These are phyloP conservation scores for Quadroppia sp. DNA, from an alignment of 2,888 invertebrate species.

Conservation along the genomic window DNA sequence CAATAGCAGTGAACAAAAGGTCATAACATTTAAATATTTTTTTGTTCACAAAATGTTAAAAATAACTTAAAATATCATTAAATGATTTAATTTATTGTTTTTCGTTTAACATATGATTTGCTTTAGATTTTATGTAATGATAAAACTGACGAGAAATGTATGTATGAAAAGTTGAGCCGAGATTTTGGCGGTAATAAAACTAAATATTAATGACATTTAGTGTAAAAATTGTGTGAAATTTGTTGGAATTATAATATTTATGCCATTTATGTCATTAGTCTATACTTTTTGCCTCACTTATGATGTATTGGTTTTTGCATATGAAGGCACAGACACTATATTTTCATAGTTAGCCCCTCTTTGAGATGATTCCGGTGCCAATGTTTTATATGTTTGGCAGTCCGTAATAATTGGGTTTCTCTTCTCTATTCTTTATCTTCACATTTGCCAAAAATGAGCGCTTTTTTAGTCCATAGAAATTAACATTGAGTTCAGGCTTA, in stretches of 20 bases:
- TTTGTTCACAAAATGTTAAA: background rate
- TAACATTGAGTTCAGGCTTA: constrained; percentile 15
- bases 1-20: background rate
- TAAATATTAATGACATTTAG: background rate
- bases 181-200: background rate
- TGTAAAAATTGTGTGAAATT: constrained; percentile 5
- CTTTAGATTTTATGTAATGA: background rate
- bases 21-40: background rate
- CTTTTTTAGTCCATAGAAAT: background rate
- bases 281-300: background rate
- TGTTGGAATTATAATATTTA: background rate
- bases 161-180: background rate
- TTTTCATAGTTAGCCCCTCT: background rate
- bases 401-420: constrained; percentile 29
- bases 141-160: too few species aligned
- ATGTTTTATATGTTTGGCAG: constrained; percentile 23
- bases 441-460: background rate
- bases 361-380: background rate
- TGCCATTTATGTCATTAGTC: constrained; percentile 2
- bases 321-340: background rate
- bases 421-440: background rate
- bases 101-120: background rate
- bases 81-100: background rate
- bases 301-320: constrained; percentile 26
- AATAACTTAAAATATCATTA: too few species aligned